Evolutionary conservation across 2,888 invertebrate species (phyloP).

Genomic region (Thereva unica): DNA sequence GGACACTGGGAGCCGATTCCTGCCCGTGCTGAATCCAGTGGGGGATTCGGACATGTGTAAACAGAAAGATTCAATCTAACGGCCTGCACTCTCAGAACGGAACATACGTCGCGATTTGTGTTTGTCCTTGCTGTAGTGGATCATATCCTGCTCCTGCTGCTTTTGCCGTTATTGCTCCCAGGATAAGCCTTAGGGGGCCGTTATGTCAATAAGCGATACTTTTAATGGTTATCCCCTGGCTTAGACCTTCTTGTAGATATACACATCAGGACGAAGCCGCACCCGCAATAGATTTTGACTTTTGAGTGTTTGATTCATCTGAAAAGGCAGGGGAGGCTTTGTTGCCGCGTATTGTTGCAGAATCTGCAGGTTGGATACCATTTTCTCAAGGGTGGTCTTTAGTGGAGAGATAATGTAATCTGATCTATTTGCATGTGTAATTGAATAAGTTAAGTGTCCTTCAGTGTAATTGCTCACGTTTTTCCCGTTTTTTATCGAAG

Average conservation of each 20-base stretch:
- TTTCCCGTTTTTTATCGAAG: no score
- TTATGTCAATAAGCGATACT: constrained; percentile 46
- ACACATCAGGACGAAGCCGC: constrained; percentile 14
- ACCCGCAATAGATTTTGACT: constrained; percentile 25
- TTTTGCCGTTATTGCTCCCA: constrained; percentile 44
- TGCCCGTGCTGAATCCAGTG: constrained; percentile 42
- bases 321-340: not conserved
- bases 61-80: constrained; percentile 46
- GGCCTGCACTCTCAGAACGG: constrained; percentile 37
- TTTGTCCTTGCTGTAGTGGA: constrained; percentile 33
- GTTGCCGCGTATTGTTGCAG: not conserved
- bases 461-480: constrained; percentile 6
- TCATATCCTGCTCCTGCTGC: constrained; percentile 38
- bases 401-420: constrained; percentile 20
- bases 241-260: constrained; percentile 32
- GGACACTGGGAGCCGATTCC: constrained; percentile 16
- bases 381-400: not conserved
- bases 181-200: constrained; percentile 44
- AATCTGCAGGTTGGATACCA: constrained; percentile 9
- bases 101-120: constrained; percentile 37
- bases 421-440: constrained; percentile 35
- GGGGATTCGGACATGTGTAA: constrained; percentile 47
- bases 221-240: constrained; percentile 42
- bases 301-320: constrained; percentile 32
- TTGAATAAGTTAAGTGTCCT: constrained; percentile 27